Percentiles rank a stretch among this genome's conserved stretches.
These are phyloP conservation scores for Silurus asotus DNA, from an alignment of 2,113 vertebrate species.

Conservation along the genomic window DNA sequence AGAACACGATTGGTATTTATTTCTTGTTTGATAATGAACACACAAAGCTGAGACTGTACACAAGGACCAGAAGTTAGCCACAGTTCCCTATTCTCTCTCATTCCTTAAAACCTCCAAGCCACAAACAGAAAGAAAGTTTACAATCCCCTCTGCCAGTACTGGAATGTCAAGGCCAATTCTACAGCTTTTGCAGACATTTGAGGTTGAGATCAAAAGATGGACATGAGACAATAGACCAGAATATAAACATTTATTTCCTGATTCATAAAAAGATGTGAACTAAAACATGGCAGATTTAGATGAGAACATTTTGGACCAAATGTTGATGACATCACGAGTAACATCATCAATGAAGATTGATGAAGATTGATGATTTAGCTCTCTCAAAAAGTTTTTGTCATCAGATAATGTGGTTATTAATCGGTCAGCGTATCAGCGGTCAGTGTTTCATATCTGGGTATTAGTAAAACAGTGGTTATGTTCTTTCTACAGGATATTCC, in stretches of 20 bases:
- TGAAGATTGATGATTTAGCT: no score
- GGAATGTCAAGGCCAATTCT: not conserved
- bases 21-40: constrained; percentile 50
- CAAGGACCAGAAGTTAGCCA: constrained; percentile 31
- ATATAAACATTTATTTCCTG: not conserved
- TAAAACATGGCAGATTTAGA: not conserved
- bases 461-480: not conserved
- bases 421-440: no score
- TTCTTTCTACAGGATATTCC: not conserved
- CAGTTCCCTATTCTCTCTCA: constrained; percentile 24
- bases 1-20: constrained; percentile 47
- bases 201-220: not conserved
- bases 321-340: not conserved
- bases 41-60: constrained; percentile 55
- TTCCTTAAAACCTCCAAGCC: constrained; percentile 19
- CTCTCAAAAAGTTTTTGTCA: not conserved
- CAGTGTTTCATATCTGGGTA: not conserved
- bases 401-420: not conserved
- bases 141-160: not conserved
- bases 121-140: constrained; percentile 11
- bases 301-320: not conserved
- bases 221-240: not conserved
- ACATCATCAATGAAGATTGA: not conserved
- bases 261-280: not conserved
- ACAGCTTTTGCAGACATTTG: not conserved